Evolutionary conservation across 1,140 invertebrate genomes (phyloP).

Genomic region (Scaptodrosophila lebanonensis): DNA sequence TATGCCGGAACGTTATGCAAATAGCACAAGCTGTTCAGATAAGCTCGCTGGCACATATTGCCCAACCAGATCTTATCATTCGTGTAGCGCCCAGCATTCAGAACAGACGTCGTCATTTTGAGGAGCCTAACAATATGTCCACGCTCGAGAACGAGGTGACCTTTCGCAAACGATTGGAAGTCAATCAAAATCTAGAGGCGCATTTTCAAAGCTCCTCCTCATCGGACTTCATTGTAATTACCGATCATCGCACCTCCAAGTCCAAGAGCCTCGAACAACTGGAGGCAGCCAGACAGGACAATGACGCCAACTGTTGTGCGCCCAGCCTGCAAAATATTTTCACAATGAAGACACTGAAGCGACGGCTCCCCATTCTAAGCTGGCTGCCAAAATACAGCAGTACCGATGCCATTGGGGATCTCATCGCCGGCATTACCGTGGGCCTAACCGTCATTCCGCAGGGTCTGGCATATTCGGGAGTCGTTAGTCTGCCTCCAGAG

Average conservation of each 20-base stretch:
- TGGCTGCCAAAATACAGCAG: conserved; percentile 87
- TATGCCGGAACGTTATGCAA: conserved; percentile 14
- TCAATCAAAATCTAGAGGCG: conserved; percentile 50
- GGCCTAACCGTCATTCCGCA: conserved; percentile 91
- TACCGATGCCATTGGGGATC: conserved; percentile 82
- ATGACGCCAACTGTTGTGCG: conserved; percentile 32
- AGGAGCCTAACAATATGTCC: conserved; percentile 58
- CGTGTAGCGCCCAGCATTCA: not conserved
- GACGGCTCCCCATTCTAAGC: conserved; percentile 83
- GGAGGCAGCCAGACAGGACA: conserved; percentile 39
- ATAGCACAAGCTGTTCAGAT: conserved; percentile 42
- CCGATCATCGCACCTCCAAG: conserved; percentile 68
- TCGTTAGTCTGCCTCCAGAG: conserved; percentile 87
- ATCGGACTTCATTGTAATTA: conserved; percentile 63
- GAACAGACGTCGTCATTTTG: not conserved
- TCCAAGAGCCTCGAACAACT: conserved; percentile 57
- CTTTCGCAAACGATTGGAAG: conserved; percentile 62
- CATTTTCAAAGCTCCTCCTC: conserved; percentile 56
- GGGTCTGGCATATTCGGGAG: conserved; percentile 89
- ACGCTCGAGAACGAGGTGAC: conserved; percentile 61
- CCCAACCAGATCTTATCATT: conserved; percentile 25
- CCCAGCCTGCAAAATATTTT: conserved; percentile 40
- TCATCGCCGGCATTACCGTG: conserved; percentile 91
- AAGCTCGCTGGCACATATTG: conserved; percentile 42
- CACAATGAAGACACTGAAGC: conserved; percentile 82